Percentiles rank a stretch among this genome's conserved stretches.
Conservation (phyloP, 2,113 vertebrate genomes). For the Microcebus murinus region DNA sequence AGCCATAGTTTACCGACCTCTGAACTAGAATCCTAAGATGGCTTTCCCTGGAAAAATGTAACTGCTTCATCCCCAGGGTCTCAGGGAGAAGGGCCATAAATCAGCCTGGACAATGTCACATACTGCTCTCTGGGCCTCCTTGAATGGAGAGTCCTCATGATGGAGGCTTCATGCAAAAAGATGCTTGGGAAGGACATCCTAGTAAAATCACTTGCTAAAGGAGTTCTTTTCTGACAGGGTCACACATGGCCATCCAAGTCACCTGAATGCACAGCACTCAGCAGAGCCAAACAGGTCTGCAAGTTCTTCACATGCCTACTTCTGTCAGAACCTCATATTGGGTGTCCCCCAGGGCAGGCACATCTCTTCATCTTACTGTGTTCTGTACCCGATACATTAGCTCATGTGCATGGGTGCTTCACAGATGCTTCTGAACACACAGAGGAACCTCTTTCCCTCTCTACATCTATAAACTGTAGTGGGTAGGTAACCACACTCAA, state of each 20-base stretch:
- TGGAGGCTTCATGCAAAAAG: neutral
- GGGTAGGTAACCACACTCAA: neutral
- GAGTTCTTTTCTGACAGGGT: neutral
- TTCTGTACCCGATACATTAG: neutral
- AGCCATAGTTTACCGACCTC: neutral
- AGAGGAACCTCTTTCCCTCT: neutral
- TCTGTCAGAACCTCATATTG: neutral
- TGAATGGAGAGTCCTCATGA: neutral
- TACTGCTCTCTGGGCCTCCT: neutral
- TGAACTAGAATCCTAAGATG: conserved; percentile 30
- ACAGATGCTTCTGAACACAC: neutral
- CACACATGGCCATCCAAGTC: neutral
- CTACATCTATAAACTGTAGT: neutral
- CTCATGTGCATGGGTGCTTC: neutral
- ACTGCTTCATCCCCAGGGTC: neutral
- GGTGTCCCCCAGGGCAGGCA: neutral
- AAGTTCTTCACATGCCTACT: neutral
- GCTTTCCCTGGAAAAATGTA: neutral
- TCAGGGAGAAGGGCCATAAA: neutral
- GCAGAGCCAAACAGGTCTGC: conserved; percentile 5
- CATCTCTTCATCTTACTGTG: neutral
- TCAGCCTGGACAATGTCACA: neutral
- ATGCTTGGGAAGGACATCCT: neutral
- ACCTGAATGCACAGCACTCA: neutral
- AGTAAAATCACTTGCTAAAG: neutral